Evolutionary conservation across 1,140 invertebrate genomes (phyloP).

Genomic region (Mercenaria mercenaria): DNA sequence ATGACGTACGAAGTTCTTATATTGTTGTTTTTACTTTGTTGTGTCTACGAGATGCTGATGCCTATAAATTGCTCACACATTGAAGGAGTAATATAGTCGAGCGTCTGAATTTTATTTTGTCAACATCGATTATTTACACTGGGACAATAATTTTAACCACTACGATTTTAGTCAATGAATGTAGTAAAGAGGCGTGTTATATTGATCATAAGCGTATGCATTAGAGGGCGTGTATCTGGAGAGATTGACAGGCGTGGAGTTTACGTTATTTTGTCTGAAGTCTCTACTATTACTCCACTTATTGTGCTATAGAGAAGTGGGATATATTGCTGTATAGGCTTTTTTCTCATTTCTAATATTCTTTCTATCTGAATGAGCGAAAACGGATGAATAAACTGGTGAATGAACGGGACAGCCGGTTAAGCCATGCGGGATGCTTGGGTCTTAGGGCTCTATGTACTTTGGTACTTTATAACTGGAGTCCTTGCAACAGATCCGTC

Average conservation of each 20-base stretch:
- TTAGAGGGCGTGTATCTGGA: not conserved
- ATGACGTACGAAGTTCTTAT: constrained; percentile 19
- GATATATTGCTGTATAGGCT: constrained; percentile 34
- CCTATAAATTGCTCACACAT: not conserved
- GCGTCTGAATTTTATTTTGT: not conserved
- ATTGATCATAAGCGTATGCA: constrained; percentile 19
- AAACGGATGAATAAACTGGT: constrained; percentile 48
- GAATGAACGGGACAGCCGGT: constrained; percentile 54
- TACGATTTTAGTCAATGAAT: constrained; percentile 53
- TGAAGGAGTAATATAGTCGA: not conserved
- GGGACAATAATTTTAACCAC: not conserved
- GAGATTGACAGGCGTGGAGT: constrained; percentile 10
- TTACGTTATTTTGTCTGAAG: not conserved
- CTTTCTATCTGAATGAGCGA: constrained; percentile 52
- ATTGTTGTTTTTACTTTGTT: constrained; percentile 8
- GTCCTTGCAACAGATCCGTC: constrained; percentile 44
- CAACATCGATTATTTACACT: not conserved
- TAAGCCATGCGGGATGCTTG: constrained; percentile 67
- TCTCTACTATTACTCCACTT: constrained; percentile 18
- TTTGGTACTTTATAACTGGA: constrained; percentile 39
- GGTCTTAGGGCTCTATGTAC: constrained; percentile 57
- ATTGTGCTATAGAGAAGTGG: constrained; percentile 29
- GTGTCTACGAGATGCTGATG: not conserved
- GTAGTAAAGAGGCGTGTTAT: constrained; percentile 30
- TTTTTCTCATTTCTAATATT: constrained; percentile 38